Evolutionary conservation across 2,113 vertebrate species (phyloP), one percentile per base, ranked within the genome.

Genomic region (Neodon shergylaensis): DNA sequence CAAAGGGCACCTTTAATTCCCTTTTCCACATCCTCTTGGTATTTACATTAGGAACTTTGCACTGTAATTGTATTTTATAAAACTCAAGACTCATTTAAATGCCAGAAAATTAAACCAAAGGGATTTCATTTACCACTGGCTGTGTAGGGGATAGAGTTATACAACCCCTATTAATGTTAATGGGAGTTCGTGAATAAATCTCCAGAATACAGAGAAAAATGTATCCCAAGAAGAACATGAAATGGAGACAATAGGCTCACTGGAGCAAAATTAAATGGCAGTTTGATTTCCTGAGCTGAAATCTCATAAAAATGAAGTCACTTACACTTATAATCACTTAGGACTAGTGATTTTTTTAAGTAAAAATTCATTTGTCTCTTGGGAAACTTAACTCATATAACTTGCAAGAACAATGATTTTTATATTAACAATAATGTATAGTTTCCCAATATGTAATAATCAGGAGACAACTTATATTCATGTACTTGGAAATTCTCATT

Each of bases 31-130:
- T 87, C 78, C 94, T 92, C 74, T 90, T 26, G 7, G 74, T 96
- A 96, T 98, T 98, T 97, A 97, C 94, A 96, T 96, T 96, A 95
- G 91, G 87, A 95, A 93, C 87, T 88, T 6, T 94, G 88, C 39
- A 95, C 91, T 39, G 85, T 93, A 94, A 97, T 97, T 97, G 65
- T 96, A 96, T 96, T 97, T 97, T 97, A 97, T 97, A 97, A 97
- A 97, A 72, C 94, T 91, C 95, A 92, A 93, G 95, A 88, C 74
- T 97, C 91, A 94, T 96, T 97, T 96, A 97, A 97, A 97, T 92
- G 89, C 70, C 52, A 90, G 83, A 82, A 98, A 97, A 97, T 92
- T 97, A 95, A 90, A 68, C 96, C 89, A 85, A 90, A 49, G 97
- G 91, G 96, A 96, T 96, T 97, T 96, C 94, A 97, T 93, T 97